A percentile compares a stretch with the other conserved stretches of the same genome.
phyloP scores from a whole-genome alignment of 2,797 vertebrate species.

The Enteromius treurensis region DNA sequence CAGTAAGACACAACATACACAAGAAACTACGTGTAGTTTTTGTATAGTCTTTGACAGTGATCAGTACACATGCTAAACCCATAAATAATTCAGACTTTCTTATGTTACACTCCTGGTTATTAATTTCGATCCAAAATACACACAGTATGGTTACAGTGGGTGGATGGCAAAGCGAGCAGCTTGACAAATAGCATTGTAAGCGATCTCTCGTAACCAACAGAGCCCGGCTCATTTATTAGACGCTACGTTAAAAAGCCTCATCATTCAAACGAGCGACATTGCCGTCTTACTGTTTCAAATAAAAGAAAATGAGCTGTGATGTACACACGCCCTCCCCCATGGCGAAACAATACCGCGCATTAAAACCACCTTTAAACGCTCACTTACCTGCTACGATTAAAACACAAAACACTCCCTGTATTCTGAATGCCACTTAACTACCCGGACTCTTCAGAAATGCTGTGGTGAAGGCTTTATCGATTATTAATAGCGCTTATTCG shows the following conservation, averaged over 20 bases:
- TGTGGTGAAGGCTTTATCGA: slow-evolving; percentile 7
- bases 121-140: not conserved
- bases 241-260: not conserved
- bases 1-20: not conserved
- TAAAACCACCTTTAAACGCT: slow-evolving; percentile 49
- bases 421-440: slow-evolving; percentile 51
- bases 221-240: slow-evolving; percentile 7
- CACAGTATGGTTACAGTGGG: not conserved
- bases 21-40: not conserved
- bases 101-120: not conserved
- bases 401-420: slow-evolving; percentile 49
- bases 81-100: not conserved
- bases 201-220: slow-evolving; percentile 26
- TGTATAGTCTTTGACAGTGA: not conserved
- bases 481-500: slow-evolving; percentile 47
- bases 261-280: not conserved
- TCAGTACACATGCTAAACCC: not conserved
- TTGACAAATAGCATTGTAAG: slow-evolving; percentile 46
- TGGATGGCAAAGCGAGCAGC: not conserved
- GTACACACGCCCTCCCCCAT: slow-evolving; percentile 74
- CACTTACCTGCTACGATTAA: slow-evolving; percentile 74
- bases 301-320: slow-evolving; percentile 45
- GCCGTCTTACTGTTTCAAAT: not conserved
- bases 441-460: slow-evolving; percentile 45
- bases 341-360: slow-evolving; percentile 77